Evolutionary conservation across 2,888 invertebrate genomes (phyloP).

Genomic region (Stramonita haemastoma): DNA sequence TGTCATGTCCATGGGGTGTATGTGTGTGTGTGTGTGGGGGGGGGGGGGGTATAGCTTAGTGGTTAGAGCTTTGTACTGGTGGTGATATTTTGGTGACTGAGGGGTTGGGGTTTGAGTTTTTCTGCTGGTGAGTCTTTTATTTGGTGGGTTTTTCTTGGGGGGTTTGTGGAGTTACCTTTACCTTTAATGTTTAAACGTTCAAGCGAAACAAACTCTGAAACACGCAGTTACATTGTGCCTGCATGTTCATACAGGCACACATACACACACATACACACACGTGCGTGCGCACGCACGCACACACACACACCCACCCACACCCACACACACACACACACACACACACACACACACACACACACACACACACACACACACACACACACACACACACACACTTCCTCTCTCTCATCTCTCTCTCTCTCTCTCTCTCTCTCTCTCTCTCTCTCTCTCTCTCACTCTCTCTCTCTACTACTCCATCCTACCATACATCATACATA

Average conservation of each 20-base stretch:
- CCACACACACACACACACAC: background rate
- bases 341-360: too few relatives aligned
- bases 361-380: too few relatives aligned
- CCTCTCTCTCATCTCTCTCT: too few relatives aligned
- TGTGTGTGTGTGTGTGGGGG: background rate
- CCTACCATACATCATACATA: too few relatives aligned
- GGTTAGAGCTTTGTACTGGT: background rate
- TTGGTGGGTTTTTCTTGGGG: background rate
- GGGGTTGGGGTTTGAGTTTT: background rate
- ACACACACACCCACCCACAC: slow-evolving; percentile 4
- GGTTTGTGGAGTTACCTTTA: background rate
- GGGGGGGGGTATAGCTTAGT: too few relatives aligned
- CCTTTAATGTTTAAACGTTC: too few relatives aligned
- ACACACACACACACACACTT: too few relatives aligned
- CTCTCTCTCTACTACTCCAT: too few relatives aligned
- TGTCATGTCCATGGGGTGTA: background rate
- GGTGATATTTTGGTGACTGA: background rate
- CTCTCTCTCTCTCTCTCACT: too few relatives aligned
- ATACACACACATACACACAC: slow-evolving; percentile 7
- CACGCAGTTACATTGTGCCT: background rate
- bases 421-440: too few relatives aligned
- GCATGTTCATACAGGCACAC: background rate
- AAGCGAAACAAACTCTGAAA: background rate
- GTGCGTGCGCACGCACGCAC: background rate
- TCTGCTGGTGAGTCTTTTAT: background rate